These are phyloP conservation scores for Tricholauxania praeusta DNA, from an alignment of 2,888 invertebrate species.

Conservation along the genomic window DNA sequence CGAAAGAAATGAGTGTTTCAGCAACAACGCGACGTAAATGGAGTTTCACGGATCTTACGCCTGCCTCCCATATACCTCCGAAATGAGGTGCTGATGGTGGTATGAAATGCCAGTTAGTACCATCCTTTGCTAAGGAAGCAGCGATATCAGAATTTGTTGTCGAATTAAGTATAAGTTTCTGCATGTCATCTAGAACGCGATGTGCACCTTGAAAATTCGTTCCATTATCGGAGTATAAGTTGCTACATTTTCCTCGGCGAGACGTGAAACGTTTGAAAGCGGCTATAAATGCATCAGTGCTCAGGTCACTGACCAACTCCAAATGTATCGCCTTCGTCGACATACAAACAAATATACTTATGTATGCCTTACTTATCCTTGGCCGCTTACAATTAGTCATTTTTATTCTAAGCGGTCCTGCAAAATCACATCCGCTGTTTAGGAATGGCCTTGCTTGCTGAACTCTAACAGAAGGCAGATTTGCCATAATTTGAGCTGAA, in stretches of 20 bases:
- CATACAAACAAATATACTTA: constrained; percentile 31
- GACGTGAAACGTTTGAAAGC: constrained; percentile 32
- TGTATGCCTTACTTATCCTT: constrained; percentile 19
- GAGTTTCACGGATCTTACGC: constrained; percentile 27
- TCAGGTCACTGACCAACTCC: constrained; percentile 33
- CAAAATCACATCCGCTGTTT: constrained; percentile 30
- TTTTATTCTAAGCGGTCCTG: constrained; percentile 2
- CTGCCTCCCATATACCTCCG: constrained; percentile 37
- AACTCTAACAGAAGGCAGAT: constrained; percentile 32
- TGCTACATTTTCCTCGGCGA: constrained; percentile 32
- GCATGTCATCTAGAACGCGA: constrained; percentile 29
- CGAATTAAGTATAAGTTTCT: constrained; percentile 33
- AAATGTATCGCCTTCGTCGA: constrained; percentile 31
- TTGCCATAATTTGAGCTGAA: constrained; percentile 34
- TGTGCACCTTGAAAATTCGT: constrained; percentile 30
- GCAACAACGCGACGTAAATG: constrained; percentile 39
- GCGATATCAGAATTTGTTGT: constrained; percentile 9
- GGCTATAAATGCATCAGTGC: constrained; percentile 23
- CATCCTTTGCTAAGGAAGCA: constrained; percentile 3
- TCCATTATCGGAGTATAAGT: constrained; percentile 34
- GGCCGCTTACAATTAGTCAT: constrained; percentile 9
- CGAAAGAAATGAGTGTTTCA: constrained; percentile 33
- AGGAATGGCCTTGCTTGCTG: constrained; percentile 31
- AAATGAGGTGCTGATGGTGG: constrained; percentile 40
- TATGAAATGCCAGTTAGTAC: constrained; percentile 38